These are phyloP conservation scores for Drosophila mayri DNA, from an alignment of 1,140 invertebrate species.

Conservation along the genomic window DNA sequence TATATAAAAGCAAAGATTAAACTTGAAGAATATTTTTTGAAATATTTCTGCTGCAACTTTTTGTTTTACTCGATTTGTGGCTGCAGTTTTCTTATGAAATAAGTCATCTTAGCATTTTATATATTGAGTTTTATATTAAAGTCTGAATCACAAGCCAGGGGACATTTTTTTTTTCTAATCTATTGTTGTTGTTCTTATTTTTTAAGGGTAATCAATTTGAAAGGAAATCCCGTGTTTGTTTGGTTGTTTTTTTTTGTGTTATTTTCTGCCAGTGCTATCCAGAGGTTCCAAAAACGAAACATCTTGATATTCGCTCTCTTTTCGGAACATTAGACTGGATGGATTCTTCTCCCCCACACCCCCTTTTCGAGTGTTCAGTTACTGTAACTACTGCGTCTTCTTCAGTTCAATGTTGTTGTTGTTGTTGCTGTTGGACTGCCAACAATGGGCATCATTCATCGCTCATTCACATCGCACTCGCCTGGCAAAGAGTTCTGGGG, in stretches of 20 bases:
- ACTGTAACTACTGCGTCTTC: slow-evolving; percentile 69
- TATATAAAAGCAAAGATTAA: neutral
- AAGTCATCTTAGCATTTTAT: neutral
- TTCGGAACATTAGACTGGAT: slow-evolving; percentile 66
- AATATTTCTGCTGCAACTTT: neutral
- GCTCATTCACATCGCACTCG: slow-evolving; percentile 57
- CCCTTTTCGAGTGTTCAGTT: slow-evolving; percentile 27
- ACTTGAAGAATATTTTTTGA: too few relatives aligned
- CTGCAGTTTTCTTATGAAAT: neutral
- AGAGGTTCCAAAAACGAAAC: slow-evolving; percentile 1
- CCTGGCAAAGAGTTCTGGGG: slow-evolving; percentile 49
- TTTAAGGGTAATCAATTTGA: neutral
- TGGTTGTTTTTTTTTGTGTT: neutral
- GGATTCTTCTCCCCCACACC: slow-evolving; percentile 3
- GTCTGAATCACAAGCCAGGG: neutral
- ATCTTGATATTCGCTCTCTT: slow-evolving; percentile 42
- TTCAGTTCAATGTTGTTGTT: slow-evolving; percentile 13
- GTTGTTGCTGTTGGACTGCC: slow-evolving; percentile 28
- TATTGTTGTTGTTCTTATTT: neutral
- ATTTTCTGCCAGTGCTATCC: slow-evolving; percentile 1
- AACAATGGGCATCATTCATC: slow-evolving; percentile 81
- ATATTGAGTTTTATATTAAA: neutral
- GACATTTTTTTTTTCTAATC: neutral
- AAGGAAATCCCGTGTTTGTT: neutral
- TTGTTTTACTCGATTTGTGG: neutral